phyloP scores from a whole-genome alignment of 2,113 vertebrate genomes.

The Indri indri region DNA sequence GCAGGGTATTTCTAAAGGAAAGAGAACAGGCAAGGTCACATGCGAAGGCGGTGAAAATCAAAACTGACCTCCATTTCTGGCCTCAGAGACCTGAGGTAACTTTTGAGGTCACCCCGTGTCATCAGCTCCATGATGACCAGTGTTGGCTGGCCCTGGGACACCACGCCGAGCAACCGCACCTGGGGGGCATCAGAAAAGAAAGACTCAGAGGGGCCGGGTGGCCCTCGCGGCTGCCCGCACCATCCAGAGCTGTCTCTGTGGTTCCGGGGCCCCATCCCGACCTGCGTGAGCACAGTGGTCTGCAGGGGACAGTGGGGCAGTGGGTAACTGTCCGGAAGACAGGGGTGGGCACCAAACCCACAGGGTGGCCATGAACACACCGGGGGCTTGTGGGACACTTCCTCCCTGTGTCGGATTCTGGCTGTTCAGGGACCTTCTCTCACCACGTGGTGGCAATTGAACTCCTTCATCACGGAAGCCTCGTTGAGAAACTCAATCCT shows the following conservation, averaged over 20 bases:
- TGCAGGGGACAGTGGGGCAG: accelerated
- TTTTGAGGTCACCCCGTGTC: slow-evolving; percentile 98
- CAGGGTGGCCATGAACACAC: accelerated
- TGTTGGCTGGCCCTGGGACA: slow-evolving; percentile 98
- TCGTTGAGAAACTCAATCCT: slow-evolving; percentile 98
- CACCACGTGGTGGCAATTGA: slow-evolving; percentile 99
- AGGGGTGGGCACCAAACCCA: background rate
- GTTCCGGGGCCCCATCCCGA: background rate
- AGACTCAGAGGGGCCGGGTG: background rate
- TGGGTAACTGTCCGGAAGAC: accelerated
- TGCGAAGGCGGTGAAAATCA: accelerated
- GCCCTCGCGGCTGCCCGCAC: accelerated
- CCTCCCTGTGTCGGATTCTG: background rate
- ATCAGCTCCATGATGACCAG: slow-evolving; percentile 99
- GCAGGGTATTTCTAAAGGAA: background rate
- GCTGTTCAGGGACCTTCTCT: slow-evolving; percentile 58
- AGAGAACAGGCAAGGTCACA: background rate
- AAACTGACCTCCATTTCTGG: slow-evolving; percentile 91
- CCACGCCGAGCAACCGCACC: slow-evolving; percentile 97
- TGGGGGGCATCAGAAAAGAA: slow-evolving; percentile 70
- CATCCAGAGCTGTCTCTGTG: background rate
- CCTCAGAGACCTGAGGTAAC: slow-evolving; percentile 94
- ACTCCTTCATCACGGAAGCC: slow-evolving; percentile 99
- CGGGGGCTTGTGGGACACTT: background rate
- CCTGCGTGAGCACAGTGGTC: accelerated